Evolutionary conservation across 1,140 invertebrate species (phyloP), one percentile per base, ranked within the genome.

Genomic region (Ceratina calcarata): DNA sequence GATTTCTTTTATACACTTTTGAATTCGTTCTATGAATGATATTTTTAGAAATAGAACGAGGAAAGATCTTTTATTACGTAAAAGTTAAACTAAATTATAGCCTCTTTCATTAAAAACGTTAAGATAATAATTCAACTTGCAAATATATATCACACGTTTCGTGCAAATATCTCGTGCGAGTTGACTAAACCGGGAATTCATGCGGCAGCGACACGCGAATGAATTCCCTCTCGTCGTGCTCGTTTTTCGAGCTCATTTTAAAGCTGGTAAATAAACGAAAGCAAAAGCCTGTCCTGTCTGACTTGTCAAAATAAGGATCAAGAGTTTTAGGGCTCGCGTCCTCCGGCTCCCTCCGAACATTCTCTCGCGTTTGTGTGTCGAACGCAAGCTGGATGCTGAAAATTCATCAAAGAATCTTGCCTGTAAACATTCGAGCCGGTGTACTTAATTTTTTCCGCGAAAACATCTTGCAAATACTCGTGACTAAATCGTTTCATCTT

Each of bases 241-340:
- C 18, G 13, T 76, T 84, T 81, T 77, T 81, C 61, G 58, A 68
- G 45, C 64, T 74, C 65, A 57, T 67, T 82, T 80, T 57, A 74
- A 78, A 64, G 65, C 55, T 74, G 77, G 58, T 65, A 85, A 75
- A 79, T 70, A 78, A 71, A 86, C 78, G 76, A 84, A 68, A 60
- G 80, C 87, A 90, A 85, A 87, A 83, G 89, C 89, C 88, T 71
- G 82, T 87, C 86, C 86, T 86, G 90, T 89, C 86, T 62, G 82
- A 83, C 82, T 88, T 91, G 90, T 91, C 90, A 91, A 92, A 92
- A 91, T 91, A 92, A 89, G 91, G 89, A 92, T 91, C 91, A 92
- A 91, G 85, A 73, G 80, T 84, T 81, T 90, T 86, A 81, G 82
- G 83, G 55, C 58, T 83, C 15, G 66, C 67, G 24, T 61, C 57